phyloP scores from a whole-genome alignment of 2,888 invertebrate genomes.

The Ichneumoninae sp. region DNA sequence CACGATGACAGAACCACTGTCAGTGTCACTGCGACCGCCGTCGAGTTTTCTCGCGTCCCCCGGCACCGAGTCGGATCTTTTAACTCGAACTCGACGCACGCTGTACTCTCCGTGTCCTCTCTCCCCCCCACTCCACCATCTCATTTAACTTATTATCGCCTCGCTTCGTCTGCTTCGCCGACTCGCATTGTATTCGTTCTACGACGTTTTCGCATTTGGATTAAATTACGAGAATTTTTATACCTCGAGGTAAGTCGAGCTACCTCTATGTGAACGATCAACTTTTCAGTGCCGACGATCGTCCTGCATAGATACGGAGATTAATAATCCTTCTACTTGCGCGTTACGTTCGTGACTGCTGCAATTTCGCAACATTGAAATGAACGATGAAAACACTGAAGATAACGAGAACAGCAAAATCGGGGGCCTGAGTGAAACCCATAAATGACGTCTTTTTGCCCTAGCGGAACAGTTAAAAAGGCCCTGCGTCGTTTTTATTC shows the following conservation, averaged over 20 bases:
- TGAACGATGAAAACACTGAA: background rate
- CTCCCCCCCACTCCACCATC: background rate
- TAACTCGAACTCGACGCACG: slow-evolving; percentile 11
- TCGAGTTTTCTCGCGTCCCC: slow-evolving; percentile 63
- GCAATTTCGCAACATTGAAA: too few relatives aligned
- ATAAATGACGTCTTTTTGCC: too few relatives aligned
- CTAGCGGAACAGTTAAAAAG: background rate
- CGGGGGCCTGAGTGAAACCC: too few relatives aligned
- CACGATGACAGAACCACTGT: slow-evolving; percentile 81
- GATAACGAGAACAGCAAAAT: too few relatives aligned
- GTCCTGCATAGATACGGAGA: background rate
- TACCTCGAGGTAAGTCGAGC: background rate
- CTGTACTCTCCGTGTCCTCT: background rate
- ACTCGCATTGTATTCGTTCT: background rate
- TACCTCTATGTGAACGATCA: background rate
- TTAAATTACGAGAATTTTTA: background rate
- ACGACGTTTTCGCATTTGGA: background rate
- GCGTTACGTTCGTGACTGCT: background rate
- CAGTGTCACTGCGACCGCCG: slow-evolving; percentile 81
- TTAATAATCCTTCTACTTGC: background rate
- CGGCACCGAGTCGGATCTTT: background rate
- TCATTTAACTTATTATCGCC: background rate
- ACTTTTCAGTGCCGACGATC: background rate
- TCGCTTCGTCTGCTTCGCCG: background rate
- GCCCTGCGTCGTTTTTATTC: background rate